Evolutionary conservation across 1,140 invertebrate species (phyloP), one percentile per base, ranked within the genome.

Genomic region (Olivierus martensii): DNA sequence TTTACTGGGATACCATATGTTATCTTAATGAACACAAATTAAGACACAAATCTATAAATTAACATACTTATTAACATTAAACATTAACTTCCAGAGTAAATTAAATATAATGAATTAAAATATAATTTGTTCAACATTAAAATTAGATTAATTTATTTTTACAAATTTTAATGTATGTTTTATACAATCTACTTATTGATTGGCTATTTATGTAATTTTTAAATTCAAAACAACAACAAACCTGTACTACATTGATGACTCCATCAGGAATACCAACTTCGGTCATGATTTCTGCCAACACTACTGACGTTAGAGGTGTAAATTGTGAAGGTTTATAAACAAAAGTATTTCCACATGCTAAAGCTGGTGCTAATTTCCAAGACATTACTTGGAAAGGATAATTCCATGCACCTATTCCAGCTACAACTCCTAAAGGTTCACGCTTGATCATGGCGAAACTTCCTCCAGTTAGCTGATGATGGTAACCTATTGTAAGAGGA

Each of bases 161-260:
- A n/a, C n/a, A n/a, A n/a, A n/a, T n/a, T n/a, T n/a, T n/a, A n/a
- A n/a, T n/a, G n/a, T n/a, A n/a, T n/a, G n/a, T n/a, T n/a, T n/a
- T n/a, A n/a, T n/a, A n/a, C n/a, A n/a, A n/a, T n/a, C n/a, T n/a
- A n/a, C n/a, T n/a, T n/a, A n/a, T n/a, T n/a, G n/a, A n/a, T n/a
- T n/a, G n/a, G n/a, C n/a, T n/a, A n/a, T n/a, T n/a, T n/a, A n/a
- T n/a, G n/a, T n/a, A n/a, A n/a, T n/a, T n/a, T n/a, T n/a, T n/a
- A n/a, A n/a, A n/a, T n/a, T n/a, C n/a, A n/a, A n/a, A n/a, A n/a
- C n/a, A n/a, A n/a, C n/a, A 28, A 28, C 9, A 28, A 9, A 0
- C 91, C 90, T 99, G 95, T 62, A 99, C 72, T 58, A 79, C 68
- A 60, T 78, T 79, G 1, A 78, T 63, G 3, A 77, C 77, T 49